These are phyloP conservation scores for Yponomeuta plumbellus DNA, from an alignment of 2,888 invertebrate species.

Conservation along the genomic window DNA sequence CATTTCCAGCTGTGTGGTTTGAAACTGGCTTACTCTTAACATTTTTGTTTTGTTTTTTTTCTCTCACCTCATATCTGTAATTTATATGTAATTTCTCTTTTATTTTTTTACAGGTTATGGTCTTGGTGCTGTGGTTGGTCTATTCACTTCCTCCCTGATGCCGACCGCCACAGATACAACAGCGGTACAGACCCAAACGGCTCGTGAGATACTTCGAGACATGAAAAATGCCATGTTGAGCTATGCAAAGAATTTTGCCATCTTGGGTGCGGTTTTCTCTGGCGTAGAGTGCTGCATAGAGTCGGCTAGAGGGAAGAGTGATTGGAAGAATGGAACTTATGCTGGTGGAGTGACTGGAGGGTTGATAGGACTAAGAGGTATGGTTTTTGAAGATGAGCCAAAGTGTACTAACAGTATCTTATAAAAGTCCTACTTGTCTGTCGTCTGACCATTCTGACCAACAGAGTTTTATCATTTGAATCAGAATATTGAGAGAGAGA, in stretches of 20 bases:
- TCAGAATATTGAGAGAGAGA: too few relatives aligned
- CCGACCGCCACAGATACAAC: conserved; percentile 85
- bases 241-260: conserved; percentile 98
- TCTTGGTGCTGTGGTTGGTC: conserved; percentile 94
- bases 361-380: conserved; percentile 88
- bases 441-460: too few relatives aligned
- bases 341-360: conserved; percentile 97
- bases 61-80: too few relatives aligned
- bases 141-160: conserved; percentile 97
- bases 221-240: conserved; percentile 94
- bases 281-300: conserved; percentile 97
- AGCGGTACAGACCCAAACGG: conserved; percentile 85
- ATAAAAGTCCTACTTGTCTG: too few relatives aligned
- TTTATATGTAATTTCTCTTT: background rate
- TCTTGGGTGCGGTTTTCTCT: conserved; percentile 95
- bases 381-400: conserved; percentile 4
- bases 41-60: too few relatives aligned
- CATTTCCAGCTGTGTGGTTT: too few relatives aligned
- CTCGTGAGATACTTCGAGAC: conserved; percentile 90
- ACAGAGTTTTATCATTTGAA: too few relatives aligned
- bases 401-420: background rate
- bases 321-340: conserved; percentile 97
- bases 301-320: conserved; percentile 94
- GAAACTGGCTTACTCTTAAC: too few relatives aligned
- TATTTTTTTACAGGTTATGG: conserved; percentile 84